phyloP scores from a whole-genome alignment of 92 coral and sea anemone species.

The Nematostella vectensis region DNA sequence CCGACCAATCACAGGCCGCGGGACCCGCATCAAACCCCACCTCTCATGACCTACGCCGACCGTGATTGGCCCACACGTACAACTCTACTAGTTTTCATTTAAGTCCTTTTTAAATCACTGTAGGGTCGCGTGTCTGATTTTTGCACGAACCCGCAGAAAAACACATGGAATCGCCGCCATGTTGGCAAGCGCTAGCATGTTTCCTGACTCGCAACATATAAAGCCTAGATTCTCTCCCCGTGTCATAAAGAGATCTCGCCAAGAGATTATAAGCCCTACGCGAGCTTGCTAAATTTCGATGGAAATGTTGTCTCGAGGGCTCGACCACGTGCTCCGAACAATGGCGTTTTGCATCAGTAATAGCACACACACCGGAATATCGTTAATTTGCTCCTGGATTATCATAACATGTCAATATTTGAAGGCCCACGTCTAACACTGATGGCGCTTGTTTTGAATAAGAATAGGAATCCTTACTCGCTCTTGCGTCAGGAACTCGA shows the following conservation, averaged over 20 bases:
- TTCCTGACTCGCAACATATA: too few relatives aligned
- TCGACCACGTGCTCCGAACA: slow-evolving; percentile 97
- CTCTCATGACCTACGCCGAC: slow-evolving; percentile 18
- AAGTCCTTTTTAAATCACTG: slow-evolving; percentile 58
- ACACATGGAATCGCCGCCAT: slow-evolving; percentile 23
- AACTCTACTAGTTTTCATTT: slow-evolving; percentile 47
- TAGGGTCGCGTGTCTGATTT: slow-evolving; percentile 29
- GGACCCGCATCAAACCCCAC: slow-evolving; percentile 59
- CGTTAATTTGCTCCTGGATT: slow-evolving; percentile 72
- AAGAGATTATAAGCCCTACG: slow-evolving; percentile 7
- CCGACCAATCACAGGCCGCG: slow-evolving; percentile 60
- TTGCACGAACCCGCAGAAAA: slow-evolving; percentile 48
- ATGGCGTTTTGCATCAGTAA: slow-evolving; percentile 75
- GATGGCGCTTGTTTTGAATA: slow-evolving; percentile 38
- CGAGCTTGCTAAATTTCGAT: slow-evolving; percentile 18
- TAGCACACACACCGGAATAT: slow-evolving; percentile 57
- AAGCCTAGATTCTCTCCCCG: too few relatives aligned
- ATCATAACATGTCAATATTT: slow-evolving; percentile 78
- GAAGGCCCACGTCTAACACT: slow-evolving; percentile 46
- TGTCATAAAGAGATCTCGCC: slow-evolving; percentile 3
- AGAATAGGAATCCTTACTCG: slow-evolving; percentile 26
- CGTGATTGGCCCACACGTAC: slow-evolving; percentile 48
- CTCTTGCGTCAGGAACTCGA: too few relatives aligned
- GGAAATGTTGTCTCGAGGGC: slow-evolving; percentile 52
- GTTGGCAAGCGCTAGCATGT: slow-evolving; percentile 12